Evolutionary conservation across 2,113 vertebrate genomes (phyloP).

Genomic region (Onychostoma macrolepis): DNA sequence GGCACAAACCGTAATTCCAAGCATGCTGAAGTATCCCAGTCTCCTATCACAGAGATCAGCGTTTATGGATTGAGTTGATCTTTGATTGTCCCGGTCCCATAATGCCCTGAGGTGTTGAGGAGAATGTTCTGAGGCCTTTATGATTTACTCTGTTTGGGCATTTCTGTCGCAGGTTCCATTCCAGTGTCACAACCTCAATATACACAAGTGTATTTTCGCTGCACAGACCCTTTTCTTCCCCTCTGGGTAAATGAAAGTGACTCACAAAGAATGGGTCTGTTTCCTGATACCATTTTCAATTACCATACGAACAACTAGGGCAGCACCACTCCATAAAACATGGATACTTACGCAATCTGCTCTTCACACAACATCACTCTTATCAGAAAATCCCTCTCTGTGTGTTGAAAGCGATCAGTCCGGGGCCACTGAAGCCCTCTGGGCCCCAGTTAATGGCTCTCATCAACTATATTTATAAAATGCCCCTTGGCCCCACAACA

Average conservation of each 20-base stretch:
- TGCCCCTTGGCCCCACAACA: background rate
- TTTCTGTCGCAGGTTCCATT: slow-evolving; percentile 32
- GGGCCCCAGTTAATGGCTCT: slow-evolving; percentile 37
- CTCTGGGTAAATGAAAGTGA: slow-evolving; percentile 26
- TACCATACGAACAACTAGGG: slow-evolving; percentile 26
- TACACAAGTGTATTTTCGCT: background rate
- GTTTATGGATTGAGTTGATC: background rate
- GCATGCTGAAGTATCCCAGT: background rate
- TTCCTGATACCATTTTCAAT: slow-evolving; percentile 31
- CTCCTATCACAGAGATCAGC: background rate
- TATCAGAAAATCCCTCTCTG: slow-evolving; percentile 13
- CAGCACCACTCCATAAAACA: slow-evolving; percentile 37
- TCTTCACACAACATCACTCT: slow-evolving; percentile 6
- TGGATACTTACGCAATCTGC: slow-evolving; percentile 1
- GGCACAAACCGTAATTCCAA: background rate
- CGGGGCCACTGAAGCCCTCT: background rate
- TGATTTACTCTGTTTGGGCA: slow-evolving; percentile 2
- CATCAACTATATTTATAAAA: slow-evolving; percentile 37
- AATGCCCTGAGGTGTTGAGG: background rate
- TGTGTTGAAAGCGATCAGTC: slow-evolving; percentile 18
- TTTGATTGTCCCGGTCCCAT: background rate
- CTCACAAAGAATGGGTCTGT: slow-evolving; percentile 20
- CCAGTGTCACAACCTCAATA: slow-evolving; percentile 28
- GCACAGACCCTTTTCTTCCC: background rate
- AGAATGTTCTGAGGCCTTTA: background rate